Percentiles rank a stretch among this genome's conserved stretches.
phyloP scores from a whole-genome alignment of 2,113 vertebrate genomes.

The Chrysemys picta region DNA sequence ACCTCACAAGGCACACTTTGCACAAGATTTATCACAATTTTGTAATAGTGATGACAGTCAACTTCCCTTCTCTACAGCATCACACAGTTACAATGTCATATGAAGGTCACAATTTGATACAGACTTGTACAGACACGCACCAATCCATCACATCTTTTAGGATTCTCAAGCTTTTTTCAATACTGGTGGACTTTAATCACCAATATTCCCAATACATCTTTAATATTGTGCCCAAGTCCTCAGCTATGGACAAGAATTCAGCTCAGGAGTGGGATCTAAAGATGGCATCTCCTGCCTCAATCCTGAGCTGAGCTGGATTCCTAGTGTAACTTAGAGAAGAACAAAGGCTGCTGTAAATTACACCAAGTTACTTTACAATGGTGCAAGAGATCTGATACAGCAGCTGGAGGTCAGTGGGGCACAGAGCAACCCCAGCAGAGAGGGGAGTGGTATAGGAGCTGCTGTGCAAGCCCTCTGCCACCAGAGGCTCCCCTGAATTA shows the following conservation, averaged over 20 bases:
- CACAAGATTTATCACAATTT: neutral
- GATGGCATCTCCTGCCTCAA: neutral
- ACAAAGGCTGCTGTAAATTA: too few relatives aligned
- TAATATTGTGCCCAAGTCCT: too few relatives aligned
- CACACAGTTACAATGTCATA: too few relatives aligned
- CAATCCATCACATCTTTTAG: neutral
- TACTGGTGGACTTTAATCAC: neutral
- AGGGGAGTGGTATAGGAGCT: neutral
- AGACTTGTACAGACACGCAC: neutral
- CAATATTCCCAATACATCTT: neutral
- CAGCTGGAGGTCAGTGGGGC: neutral
- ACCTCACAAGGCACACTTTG: neutral
- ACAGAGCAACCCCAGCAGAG: neutral
- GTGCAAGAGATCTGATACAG: neutral
- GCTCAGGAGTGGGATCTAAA: neutral
- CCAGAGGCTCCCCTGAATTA: neutral
- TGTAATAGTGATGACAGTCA: too few relatives aligned
- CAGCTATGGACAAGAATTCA: neutral
- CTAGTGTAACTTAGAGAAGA: neutral
- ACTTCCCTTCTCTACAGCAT: too few relatives aligned
- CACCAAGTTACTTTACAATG: neutral
- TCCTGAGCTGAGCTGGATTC: neutral
- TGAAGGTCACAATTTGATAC: too few relatives aligned
- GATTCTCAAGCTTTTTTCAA: neutral
- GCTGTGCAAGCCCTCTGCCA: neutral